These are phyloP conservation scores for Aphis gossypii DNA, from an alignment of 1,140 invertebrate species.

Conservation along the genomic window DNA sequence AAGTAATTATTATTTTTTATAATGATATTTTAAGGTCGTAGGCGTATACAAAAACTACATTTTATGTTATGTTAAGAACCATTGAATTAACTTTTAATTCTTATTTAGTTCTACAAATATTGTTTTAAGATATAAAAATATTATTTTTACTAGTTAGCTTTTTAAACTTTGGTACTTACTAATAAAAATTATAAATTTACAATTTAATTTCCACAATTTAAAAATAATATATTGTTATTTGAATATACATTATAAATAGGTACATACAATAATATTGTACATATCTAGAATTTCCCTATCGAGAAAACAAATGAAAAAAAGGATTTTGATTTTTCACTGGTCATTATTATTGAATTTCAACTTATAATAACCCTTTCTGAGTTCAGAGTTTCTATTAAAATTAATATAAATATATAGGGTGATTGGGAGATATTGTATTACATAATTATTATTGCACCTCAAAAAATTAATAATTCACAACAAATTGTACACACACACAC, in stretches of 20 bases:
- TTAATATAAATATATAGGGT: not conserved
- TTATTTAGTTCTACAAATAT: too few relatives aligned
- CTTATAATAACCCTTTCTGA: not conserved
- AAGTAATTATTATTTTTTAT: not conserved
- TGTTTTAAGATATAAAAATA: too few relatives aligned
- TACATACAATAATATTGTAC: too few relatives aligned
- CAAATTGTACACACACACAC: not conserved
- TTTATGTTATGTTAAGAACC: too few relatives aligned
- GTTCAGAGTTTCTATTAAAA: not conserved
- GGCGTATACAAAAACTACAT: too few relatives aligned
- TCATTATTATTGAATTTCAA: not conserved
- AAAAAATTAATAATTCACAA: not conserved
- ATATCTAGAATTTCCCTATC: not conserved
- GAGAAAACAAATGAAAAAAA: not conserved
- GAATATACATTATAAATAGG: not conserved
- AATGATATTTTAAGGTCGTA: too few relatives aligned
- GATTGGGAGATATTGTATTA: not conserved
- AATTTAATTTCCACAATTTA: not conserved
- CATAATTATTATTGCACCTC: not conserved
- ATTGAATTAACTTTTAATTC: too few relatives aligned
- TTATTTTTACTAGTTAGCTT: not conserved
- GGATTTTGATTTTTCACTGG: not conserved
- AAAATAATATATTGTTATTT: not conserved
- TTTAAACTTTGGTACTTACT: not conserved
- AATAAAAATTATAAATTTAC: not conserved